Percentiles rank a stretch among this genome's conserved stretches.
These are phyloP conservation scores for Carettochelys insculpta DNA, from an alignment of 2,113 vertebrate species.

Conservation along the genomic window DNA sequence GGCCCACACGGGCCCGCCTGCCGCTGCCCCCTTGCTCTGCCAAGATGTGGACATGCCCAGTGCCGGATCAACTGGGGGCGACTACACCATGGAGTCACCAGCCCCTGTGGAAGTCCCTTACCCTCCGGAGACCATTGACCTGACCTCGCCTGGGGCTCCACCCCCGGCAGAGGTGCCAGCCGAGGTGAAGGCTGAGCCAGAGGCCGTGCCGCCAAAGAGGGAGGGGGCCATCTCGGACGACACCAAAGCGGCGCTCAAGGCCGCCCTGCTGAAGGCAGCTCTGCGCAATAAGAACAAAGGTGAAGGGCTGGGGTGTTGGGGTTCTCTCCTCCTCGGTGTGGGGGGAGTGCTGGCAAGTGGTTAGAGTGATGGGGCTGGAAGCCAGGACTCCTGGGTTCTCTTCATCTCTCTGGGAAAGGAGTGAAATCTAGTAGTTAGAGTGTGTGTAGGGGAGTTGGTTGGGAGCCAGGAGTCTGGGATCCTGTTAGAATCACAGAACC, in stretches of 20 bases:
- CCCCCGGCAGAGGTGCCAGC: neutral
- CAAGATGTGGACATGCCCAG: conserved; percentile 93
- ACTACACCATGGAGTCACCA: conserved; percentile 74
- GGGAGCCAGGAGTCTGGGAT: too few species aligned
- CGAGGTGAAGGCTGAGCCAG: conserved; percentile 63
- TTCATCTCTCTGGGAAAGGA: neutral
- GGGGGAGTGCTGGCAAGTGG: neutral
- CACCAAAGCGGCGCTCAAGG: conserved; percentile 93
- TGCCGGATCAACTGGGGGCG: conserved; percentile 81
- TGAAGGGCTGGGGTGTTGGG: neutral
- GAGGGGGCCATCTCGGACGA: conserved; percentile 93
- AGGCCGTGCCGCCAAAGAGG: conserved; percentile 72
- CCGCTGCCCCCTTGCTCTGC: conserved; percentile 24
- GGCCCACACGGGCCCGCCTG: conserved; percentile 35
- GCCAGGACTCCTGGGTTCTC: too few species aligned
- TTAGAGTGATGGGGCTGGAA: neutral
- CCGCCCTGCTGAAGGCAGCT: conserved; percentile 88
- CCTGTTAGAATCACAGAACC: too few species aligned
- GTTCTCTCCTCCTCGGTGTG: neutral
- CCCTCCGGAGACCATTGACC: conserved; percentile 83
- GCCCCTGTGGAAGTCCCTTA: conserved; percentile 42
- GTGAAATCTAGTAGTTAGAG: too few species aligned
- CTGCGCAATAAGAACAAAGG: conserved; percentile 87
- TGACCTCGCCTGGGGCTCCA: conserved; percentile 76
- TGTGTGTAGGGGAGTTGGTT: too few species aligned